Evolutionary conservation across 2,797 vertebrate species (phyloP).

Genomic region (Periparus ater): DNA sequence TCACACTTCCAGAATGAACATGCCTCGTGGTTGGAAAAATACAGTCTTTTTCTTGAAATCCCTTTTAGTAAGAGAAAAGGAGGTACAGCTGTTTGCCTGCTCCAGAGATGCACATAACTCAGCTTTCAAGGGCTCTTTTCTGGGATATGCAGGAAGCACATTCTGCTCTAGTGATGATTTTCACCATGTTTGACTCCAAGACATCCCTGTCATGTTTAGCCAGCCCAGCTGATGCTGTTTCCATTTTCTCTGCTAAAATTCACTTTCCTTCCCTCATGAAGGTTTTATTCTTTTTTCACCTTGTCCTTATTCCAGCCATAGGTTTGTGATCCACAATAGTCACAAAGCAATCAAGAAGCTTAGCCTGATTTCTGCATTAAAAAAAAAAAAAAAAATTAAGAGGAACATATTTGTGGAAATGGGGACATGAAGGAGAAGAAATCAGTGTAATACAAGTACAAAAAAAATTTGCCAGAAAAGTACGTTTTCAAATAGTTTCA

Average conservation of each 20-base stretch:
- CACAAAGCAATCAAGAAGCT: background rate
- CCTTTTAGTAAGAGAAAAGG: background rate
- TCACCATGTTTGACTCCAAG: background rate
- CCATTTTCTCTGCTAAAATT: background rate
- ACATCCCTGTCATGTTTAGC: background rate
- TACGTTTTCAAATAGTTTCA: background rate
- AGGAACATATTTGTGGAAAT: background rate
- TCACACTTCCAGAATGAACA: background rate
- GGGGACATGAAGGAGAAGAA: background rate
- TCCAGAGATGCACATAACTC: background rate
- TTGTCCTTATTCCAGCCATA: background rate
- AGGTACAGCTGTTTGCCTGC: background rate
- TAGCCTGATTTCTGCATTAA: background rate
- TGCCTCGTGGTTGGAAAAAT: accelerated
- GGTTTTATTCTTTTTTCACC: background rate
- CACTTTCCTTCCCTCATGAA: background rate
- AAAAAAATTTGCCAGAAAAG: background rate
- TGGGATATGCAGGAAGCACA: background rate
- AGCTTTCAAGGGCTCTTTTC: background rate
- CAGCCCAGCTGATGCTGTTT: background rate
- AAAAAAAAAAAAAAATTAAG: background rate
- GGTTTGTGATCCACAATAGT: background rate
- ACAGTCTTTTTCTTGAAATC: background rate
- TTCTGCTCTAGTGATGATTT: background rate
- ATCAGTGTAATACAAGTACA: background rate